Conservation (phyloP, 2,113 vertebrate genomes). For the Fulmarus glacialis region DNA sequence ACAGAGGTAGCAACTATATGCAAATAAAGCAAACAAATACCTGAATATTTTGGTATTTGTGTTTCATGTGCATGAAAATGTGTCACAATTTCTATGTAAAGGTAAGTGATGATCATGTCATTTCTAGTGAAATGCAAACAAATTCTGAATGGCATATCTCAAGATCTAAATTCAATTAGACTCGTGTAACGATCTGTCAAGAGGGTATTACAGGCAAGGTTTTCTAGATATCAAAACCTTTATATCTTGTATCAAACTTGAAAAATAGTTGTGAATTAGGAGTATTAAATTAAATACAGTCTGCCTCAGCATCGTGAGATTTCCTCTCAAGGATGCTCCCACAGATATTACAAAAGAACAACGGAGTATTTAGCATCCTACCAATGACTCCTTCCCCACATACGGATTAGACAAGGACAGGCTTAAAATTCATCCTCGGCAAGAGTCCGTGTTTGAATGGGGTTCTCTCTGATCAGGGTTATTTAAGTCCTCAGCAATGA, state of each 20-base stretch:
- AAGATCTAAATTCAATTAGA: slow-evolving; percentile 59
- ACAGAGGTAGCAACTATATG: slow-evolving; percentile 49
- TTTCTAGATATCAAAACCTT: slow-evolving; percentile 35
- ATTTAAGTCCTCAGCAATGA: background rate
- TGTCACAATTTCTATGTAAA: slow-evolving; percentile 55
- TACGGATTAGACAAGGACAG: background rate
- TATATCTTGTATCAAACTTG: slow-evolving; percentile 17
- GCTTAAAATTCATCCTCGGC: background rate
- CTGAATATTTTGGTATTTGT: slow-evolving; percentile 57
- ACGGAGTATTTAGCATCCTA: background rate
- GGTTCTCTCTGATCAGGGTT: background rate
- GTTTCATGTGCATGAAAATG: slow-evolving; percentile 49
- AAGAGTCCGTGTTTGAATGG: background rate
- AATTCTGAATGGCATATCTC: slow-evolving; percentile 42
- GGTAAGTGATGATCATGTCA: slow-evolving; percentile 31
- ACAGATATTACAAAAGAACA: background rate
- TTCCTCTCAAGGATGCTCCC: slow-evolving; percentile 14
- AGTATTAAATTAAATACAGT: background rate
- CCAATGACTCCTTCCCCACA: background rate
- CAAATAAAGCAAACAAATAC: slow-evolving; percentile 52
- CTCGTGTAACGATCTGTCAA: background rate
- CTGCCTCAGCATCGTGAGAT: background rate
- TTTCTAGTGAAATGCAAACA: slow-evolving; percentile 53
- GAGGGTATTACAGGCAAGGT: background rate
- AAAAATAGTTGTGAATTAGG: slow-evolving; percentile 24